Evolutionary conservation across 1,140 invertebrate genomes (phyloP).

Genomic region (Grapholita molesta): DNA sequence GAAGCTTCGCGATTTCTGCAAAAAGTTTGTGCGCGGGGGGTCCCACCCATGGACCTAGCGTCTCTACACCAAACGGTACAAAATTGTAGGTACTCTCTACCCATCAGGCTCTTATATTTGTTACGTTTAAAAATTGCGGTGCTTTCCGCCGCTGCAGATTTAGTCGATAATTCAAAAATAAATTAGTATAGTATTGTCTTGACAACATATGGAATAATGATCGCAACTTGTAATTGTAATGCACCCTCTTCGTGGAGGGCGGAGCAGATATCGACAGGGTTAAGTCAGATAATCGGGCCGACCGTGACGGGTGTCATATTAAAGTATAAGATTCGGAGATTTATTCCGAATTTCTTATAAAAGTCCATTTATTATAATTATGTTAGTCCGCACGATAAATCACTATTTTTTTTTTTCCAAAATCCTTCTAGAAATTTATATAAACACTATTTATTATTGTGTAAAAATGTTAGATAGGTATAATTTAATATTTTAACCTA

Average conservation of each 20-base stretch:
- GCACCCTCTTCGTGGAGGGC: background rate
- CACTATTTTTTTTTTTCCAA: too few relatives aligned
- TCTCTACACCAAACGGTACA: too few relatives aligned
- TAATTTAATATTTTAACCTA: too few relatives aligned
- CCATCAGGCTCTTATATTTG: too few relatives aligned
- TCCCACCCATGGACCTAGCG: too few relatives aligned
- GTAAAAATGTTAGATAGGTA: too few relatives aligned
- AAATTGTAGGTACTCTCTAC: too few relatives aligned
- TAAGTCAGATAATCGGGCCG: background rate
- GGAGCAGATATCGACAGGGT: slow-evolving; percentile 3
- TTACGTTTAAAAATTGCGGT: too few relatives aligned
- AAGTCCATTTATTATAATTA: background rate
- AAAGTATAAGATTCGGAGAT: background rate
- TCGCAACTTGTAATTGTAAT: slow-evolving; percentile 4
- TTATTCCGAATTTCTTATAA: background rate
- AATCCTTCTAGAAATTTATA: too few relatives aligned
- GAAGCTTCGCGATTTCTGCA: too few relatives aligned
- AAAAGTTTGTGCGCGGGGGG: too few relatives aligned
- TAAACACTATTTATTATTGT: too few relatives aligned
- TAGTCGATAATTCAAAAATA: background rate
- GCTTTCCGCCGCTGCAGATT: slow-evolving; percentile 27
- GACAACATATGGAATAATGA: background rate
- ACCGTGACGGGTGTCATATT: background rate
- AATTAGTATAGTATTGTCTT: background rate
- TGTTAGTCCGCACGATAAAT: background rate